Percentiles rank a stretch among this genome's conserved stretches.
phyloP scores from a whole-genome alignment of 2,888 invertebrate genomes.

The Chouioia cunea region DNA sequence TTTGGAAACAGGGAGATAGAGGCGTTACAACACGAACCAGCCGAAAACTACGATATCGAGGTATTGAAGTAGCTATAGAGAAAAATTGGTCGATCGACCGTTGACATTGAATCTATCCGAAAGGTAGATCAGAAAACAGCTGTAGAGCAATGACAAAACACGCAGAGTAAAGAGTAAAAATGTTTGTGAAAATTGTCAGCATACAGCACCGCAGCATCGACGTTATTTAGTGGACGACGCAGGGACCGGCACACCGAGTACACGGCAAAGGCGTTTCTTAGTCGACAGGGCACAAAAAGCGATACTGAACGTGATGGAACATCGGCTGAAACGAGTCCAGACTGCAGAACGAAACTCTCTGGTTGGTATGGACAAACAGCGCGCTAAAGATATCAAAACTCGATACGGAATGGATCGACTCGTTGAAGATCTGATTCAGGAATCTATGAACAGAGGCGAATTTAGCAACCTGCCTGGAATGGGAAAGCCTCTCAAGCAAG shows the following conservation, averaged over 20 bases:
- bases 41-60: slow-evolving; percentile 65
- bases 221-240: slow-evolving; percentile 84
- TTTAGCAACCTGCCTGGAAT: slow-evolving; percentile 86
- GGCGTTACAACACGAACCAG: slow-evolving; percentile 63
- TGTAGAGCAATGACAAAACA: slow-evolving; percentile 14
- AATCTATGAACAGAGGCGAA: slow-evolving; percentile 90
- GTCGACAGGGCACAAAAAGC: slow-evolving; percentile 79
- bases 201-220: slow-evolving; percentile 90
- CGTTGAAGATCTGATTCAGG: slow-evolving; percentile 92
- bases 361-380: slow-evolving; percentile 57
- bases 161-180: slow-evolving; percentile 17
- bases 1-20: slow-evolving; percentile 48
- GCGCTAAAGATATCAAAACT: slow-evolving; percentile 61
- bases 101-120: too few species aligned
- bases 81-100: slow-evolving; percentile 63
- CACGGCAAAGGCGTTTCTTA: slow-evolving; percentile 83
- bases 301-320: slow-evolving; percentile 77
- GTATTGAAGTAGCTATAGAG: slow-evolving; percentile 1
- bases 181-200: slow-evolving; percentile 68
- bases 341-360: slow-evolving; percentile 67
- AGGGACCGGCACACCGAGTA: slow-evolving; percentile 83
- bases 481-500: slow-evolving; percentile 83
- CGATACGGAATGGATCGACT: slow-evolving; percentile 85
- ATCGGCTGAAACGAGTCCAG: slow-evolving; percentile 73
- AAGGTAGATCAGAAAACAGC: slow-evolving; percentile 75